Conservation (phyloP, 2,113 vertebrate species). For the Loxodonta africana region DNA sequence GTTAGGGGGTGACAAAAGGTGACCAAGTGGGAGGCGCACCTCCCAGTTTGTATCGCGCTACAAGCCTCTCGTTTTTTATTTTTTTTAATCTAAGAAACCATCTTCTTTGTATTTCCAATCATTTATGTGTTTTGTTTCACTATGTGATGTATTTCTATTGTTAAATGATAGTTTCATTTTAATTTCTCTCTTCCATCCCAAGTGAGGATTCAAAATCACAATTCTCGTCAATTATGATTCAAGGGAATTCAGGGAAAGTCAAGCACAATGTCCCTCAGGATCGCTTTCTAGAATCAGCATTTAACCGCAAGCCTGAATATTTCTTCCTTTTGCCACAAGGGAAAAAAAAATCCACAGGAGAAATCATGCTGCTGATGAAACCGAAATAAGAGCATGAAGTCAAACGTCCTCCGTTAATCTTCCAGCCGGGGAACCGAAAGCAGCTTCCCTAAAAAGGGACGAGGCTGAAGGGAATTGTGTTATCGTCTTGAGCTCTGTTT, state of each 20-base stretch:
- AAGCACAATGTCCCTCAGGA: background rate
- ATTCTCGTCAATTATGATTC: background rate
- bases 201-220: background rate
- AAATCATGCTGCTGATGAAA: slow-evolving; percentile 63
- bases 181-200: slow-evolving; percentile 24
- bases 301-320: background rate
- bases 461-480: slow-evolving; percentile 14
- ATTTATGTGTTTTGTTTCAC: background rate
- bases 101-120: background rate
- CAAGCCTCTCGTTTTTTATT: background rate
- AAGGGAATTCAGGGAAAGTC: slow-evolving; percentile 32
- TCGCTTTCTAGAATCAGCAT: slow-evolving; percentile 26
- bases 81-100: background rate
- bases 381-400: slow-evolving; percentile 38
- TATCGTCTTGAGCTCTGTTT: slow-evolving; percentile 58
- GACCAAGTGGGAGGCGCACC: background rate
- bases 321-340: slow-evolving; percentile 46
- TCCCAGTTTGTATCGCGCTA: fast-evolving
- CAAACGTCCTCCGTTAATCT: slow-evolving; percentile 60
- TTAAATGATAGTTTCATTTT: background rate
- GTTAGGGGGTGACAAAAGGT: background rate
- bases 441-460: slow-evolving; percentile 68
- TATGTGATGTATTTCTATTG: background rate
- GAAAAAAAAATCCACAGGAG: slow-evolving; percentile 29
- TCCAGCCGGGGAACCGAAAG: slow-evolving; percentile 51